Evolutionary conservation across 1,140 invertebrate species (phyloP), one percentile per base, ranked within the genome.

Genomic region (Sesamia nonagrioides): DNA sequence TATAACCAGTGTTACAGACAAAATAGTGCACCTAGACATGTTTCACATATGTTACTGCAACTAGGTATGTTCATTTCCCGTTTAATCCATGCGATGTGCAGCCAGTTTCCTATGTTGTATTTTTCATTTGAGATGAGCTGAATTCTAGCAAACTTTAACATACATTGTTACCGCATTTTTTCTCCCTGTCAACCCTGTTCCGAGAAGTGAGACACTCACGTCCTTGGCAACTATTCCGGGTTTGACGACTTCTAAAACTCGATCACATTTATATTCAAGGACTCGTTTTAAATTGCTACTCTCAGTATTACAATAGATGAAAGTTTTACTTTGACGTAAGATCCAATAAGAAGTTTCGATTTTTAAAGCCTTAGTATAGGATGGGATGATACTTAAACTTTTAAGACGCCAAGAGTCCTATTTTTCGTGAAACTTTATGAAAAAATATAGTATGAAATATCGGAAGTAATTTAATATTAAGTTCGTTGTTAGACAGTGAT

Each of bases 221-320:
- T 75, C 73, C 42, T 33, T 58, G 58, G 58, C 73, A 75, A 75
- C 73, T 75, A 75, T 75, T 75, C 73, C 58, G 56, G 58, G 73
- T 75, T 75, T 75, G 73, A 63, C 56, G 58, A 61, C 73, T 75
- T 63, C 58, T 48, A 75, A 75, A 75, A 75, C 73, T 75, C 58
- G 58, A 75, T 75, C 73, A 75, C 73, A 75, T 75, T 75, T 61
- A 75, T 75, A 75, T 75, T 75, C 56, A 75, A 75, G 56, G 73
- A 75, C 56, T 75, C 58, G 56, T 75, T 75, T 75, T 75, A 75
- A 75, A 75, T 61, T 75, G 73, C 73, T 75, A 63, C 63, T 50
- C 42, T 75, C 42, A 75, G 58, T 50, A 75, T 75, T 61, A 75
- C 40, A 61, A 75, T 61, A 75, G 58, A 75, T 75, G 58, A 75